Conservation (phyloP, 2,113 vertebrate species). For the Bujurquina vittata region DNA sequence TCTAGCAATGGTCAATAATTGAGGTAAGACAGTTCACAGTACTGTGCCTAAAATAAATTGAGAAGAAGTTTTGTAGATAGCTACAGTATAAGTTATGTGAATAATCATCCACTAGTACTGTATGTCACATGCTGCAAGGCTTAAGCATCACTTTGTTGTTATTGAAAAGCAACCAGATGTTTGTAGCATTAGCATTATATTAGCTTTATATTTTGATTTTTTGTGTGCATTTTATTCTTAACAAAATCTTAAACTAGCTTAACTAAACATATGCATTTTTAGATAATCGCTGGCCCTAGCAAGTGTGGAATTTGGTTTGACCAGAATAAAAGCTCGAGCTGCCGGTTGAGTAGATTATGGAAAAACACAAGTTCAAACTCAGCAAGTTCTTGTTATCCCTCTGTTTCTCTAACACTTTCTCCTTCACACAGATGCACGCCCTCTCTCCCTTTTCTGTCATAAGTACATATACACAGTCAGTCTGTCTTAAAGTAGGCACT, state of each 20-base stretch:
- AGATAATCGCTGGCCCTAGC: too few relatives aligned
- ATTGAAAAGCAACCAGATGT: not conserved
- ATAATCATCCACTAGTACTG: not conserved
- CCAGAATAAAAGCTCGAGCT: not conserved
- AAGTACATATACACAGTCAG: slow-evolving; percentile 29
- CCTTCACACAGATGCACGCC: not conserved
- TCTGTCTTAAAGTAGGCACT: slow-evolving; percentile 7
- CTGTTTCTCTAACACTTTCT: not conserved
- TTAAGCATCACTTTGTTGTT: not conserved
- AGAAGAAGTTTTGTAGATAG: not conserved
- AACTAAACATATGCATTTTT: too few relatives aligned
- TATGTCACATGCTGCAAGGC: not conserved
- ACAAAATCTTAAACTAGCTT: not conserved
- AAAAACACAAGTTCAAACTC: not conserved
- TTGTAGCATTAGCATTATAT: not conserved
- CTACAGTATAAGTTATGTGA: not conserved
- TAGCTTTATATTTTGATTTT: not conserved
- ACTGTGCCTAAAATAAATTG: not conserved
- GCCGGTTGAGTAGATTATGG: not conserved
- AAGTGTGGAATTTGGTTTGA: not conserved
- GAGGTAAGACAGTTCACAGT: not conserved
- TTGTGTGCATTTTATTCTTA: not conserved
- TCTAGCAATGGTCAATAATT: not conserved
- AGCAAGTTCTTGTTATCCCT: not conserved
- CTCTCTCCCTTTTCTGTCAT: not conserved